Evolutionary conservation across 1,140 invertebrate species (phyloP), one percentile per base, ranked within the genome.

Genomic region (Gonatopus flavifemur): DNA sequence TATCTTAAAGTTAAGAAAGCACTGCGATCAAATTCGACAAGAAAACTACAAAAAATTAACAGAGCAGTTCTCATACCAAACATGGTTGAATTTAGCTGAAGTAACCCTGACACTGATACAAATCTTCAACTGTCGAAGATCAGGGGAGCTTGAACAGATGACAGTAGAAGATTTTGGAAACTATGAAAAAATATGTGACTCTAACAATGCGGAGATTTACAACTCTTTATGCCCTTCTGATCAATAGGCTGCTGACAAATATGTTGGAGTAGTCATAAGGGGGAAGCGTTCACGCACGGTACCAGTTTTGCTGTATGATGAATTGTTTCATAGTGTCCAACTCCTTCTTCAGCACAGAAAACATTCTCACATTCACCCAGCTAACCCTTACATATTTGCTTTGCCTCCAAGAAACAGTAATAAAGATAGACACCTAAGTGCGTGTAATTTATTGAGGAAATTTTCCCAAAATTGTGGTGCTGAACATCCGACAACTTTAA

Each of bases 381-480:
- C 2, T 2, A 44, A 51, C 13, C 21, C 12, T 12, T 52, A 52
- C 16, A 10, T 38, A 22, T 40, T 46, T 33, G 19, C 36, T 13
- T n/a, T 52, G 19, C 28, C 30, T 19, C 10, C 30, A 9, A 12
- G 13, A 32, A 35, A 38, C 9, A 49, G 35, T 2, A 3, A 22
- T n/a, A 19, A 21, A 16, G 18, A 39, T 31, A 31, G 13, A 45
- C 36, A 43, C 28, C 20, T 33, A 5, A 22, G 28, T 15, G 44
- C 45, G 7, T 42, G 38, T 22, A 45, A 15, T 22, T 5, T 42
- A 2, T 13, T 48, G 25, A 21, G 45, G 31, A 38, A 38, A 30
- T 48, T 37, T 37, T 47, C 48, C 12, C 6, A 1, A 2, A 13
- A 43, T 28, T 45, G 35, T 41, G 55, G 55, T 13, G 49, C 45